Evolutionary conservation across 2,113 vertebrate genomes (phyloP).

Genomic region (Odontophorus gujanensis): DNA sequence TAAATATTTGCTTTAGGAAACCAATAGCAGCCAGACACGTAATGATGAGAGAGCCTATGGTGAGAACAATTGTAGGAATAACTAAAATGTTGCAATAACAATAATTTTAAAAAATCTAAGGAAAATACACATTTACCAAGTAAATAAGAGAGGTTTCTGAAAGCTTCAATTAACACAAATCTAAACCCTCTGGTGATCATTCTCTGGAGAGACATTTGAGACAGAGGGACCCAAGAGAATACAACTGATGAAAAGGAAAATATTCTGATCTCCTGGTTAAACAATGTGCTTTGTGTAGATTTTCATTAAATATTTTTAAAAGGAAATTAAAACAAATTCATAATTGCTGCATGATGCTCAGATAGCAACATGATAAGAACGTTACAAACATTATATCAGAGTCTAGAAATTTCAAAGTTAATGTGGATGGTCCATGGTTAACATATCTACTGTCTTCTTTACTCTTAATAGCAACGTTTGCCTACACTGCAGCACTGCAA

Average conservation of each 20-base stretch:
- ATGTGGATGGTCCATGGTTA: neutral
- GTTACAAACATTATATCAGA: neutral
- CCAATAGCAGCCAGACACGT: neutral
- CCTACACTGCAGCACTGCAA: neutral
- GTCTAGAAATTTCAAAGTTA: neutral
- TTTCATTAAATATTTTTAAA: constrained; percentile 9
- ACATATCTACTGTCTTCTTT: neutral
- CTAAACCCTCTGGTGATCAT: constrained; percentile 65
- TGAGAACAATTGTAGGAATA: constrained; percentile 34
- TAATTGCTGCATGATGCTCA: neutral
- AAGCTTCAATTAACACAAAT: constrained; percentile 65
- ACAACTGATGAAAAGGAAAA: constrained; percentile 47
- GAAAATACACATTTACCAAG: constrained; percentile 63
- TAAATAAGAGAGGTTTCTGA: constrained; percentile 59
- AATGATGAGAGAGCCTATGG: constrained; percentile 1
- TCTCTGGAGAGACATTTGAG: constrained; percentile 62
- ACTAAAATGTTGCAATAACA: constrained; percentile 19
- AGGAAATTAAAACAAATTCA: neutral
- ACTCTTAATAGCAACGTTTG: neutral
- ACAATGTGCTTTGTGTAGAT: constrained; percentile 60
- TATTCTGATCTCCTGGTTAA: constrained; percentile 49
- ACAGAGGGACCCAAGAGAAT: constrained; percentile 60
- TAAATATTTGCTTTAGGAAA: neutral
- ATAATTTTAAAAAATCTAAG: neutral
- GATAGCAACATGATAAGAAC: neutral